Percentiles rank a stretch among this genome's conserved stretches.
Conservation (phyloP, 2,797 vertebrate genomes). For the Eulemur mongoz region DNA sequence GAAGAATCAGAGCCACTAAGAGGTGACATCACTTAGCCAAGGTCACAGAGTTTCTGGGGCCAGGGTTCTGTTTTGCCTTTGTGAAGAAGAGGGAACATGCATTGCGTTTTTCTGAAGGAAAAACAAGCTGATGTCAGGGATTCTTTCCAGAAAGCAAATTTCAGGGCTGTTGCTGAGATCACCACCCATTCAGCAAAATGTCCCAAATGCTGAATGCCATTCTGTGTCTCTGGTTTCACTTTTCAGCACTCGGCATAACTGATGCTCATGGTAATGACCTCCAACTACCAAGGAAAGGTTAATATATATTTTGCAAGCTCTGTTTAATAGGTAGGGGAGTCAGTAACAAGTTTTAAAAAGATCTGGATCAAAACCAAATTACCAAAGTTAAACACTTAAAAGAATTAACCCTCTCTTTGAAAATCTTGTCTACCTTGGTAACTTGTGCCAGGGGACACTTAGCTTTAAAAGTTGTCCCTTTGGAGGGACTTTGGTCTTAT, state of each 20-base stretch:
- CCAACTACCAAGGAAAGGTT: neutral
- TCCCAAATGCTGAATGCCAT: neutral
- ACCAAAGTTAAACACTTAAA: neutral
- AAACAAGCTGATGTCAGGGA: constrained; percentile 57
- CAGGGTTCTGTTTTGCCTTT: constrained; percentile 28
- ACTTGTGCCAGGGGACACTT: neutral
- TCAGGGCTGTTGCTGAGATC: constrained; percentile 38
- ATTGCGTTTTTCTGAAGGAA: constrained; percentile 12
- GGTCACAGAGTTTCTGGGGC: constrained; percentile 20
- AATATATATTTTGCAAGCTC: neutral
- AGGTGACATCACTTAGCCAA: constrained; percentile 41
- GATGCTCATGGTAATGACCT: neutral
- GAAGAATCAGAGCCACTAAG: neutral
- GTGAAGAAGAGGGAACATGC: neutral
- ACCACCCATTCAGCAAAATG: neutral
- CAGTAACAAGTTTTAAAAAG: neutral
- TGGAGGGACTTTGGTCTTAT: neutral
- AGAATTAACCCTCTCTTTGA: neutral
- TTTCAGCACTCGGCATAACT: neutral
- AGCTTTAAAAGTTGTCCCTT: neutral
- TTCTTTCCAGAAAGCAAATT: constrained; percentile 58
- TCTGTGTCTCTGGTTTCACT: constrained; percentile 26
- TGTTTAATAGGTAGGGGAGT: neutral
- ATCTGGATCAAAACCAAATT: neutral
- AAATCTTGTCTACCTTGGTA: neutral